Conservation (phyloP, 2,888 invertebrate genomes). For the Leptinotarsa juncta region DNA sequence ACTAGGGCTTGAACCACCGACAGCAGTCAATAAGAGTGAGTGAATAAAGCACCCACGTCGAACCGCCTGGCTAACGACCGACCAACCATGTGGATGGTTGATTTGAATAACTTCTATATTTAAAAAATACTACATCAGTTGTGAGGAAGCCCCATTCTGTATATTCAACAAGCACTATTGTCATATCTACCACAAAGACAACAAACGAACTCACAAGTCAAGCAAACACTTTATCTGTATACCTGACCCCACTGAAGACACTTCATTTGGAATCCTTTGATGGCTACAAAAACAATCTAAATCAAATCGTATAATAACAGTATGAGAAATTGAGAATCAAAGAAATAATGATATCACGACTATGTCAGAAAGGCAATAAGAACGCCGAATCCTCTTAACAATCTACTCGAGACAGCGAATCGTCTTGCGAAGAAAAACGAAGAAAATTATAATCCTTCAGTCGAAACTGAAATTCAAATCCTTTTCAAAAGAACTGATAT, state of each 20-base stretch:
- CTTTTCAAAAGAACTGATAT: slow-evolving; percentile 56
- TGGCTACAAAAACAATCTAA: not conserved
- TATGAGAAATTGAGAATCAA: slow-evolving; percentile 51
- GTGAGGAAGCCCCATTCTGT: too few relatives aligned
- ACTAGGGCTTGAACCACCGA: too few relatives aligned
- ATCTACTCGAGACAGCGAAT: slow-evolving; percentile 51
- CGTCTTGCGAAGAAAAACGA: slow-evolving; percentile 53
- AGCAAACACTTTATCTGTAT: not conserved
- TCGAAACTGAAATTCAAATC: slow-evolving; percentile 59
- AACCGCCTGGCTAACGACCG: too few relatives aligned
- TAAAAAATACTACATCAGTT: too few relatives aligned
- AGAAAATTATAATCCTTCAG: slow-evolving; percentile 58
- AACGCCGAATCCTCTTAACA: slow-evolving; percentile 49
- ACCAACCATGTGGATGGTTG: too few relatives aligned
- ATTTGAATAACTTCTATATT: too few relatives aligned
- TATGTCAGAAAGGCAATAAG: slow-evolving; percentile 52
- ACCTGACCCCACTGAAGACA: slow-evolving; percentile 10
- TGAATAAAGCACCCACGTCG: too few relatives aligned
- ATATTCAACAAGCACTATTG: too few relatives aligned
- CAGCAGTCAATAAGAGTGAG: too few relatives aligned
- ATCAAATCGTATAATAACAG: slow-evolving; percentile 39
- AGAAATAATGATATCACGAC: slow-evolving; percentile 52
- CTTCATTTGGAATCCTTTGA: slow-evolving; percentile 11
- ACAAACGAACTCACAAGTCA: too few relatives aligned
- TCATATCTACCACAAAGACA: too few relatives aligned